phyloP scores from a whole-genome alignment of 1,140 invertebrate species.

The Adelges cooleyi region DNA sequence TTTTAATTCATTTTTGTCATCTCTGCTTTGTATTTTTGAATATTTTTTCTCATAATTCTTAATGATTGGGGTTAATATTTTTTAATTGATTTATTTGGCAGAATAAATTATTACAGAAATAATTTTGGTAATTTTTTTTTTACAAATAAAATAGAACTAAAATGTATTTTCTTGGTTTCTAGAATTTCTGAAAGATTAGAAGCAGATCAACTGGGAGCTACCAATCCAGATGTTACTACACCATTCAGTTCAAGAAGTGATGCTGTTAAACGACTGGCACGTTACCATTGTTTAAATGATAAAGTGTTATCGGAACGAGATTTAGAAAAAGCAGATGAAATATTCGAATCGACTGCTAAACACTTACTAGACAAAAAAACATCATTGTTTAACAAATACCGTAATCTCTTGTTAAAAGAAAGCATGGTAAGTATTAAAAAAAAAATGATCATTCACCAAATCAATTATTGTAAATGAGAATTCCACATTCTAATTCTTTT shows the following conservation, averaged over 20 bases:
- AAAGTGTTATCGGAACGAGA: constrained; percentile 52
- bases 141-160: background rate
- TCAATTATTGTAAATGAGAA: background rate
- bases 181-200: constrained; percentile 63
- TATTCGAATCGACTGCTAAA: constrained; percentile 61
- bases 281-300: constrained; percentile 71
- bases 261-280: constrained; percentile 63
- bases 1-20: no score
- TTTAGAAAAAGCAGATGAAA: constrained; percentile 60
- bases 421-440: constrained; percentile 66
- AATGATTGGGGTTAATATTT: no score
- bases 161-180: constrained; percentile 33
- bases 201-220: constrained; percentile 63
- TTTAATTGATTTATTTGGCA: no score
- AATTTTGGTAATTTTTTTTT: background rate
- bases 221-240: constrained; percentile 62
- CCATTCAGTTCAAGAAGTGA: constrained; percentile 62
- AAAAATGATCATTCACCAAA: no score
- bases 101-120: background rate
- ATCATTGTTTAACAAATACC: constrained; percentile 65
- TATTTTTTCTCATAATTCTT: no score
- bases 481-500: background rate
- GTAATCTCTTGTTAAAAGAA: constrained; percentile 65
- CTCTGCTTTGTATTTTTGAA: no score
- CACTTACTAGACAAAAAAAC: constrained; percentile 62